Conservation (phyloP, 2,888 invertebrate species). For the Phania funesta region DNA sequence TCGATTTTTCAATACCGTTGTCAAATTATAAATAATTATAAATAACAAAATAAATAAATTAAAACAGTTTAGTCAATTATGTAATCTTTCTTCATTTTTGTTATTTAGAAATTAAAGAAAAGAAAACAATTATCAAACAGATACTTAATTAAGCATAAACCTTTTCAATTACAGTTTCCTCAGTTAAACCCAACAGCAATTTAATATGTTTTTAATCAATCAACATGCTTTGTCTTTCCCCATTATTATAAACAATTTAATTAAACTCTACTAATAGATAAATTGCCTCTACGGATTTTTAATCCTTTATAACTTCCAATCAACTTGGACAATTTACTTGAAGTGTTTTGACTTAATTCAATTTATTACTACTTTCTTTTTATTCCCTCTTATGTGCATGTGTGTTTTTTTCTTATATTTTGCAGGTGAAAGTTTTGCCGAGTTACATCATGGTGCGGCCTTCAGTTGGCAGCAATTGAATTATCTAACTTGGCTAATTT, state of each 20-base stretch:
- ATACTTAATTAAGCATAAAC: too few relatives aligned
- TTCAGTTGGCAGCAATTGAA: conserved; percentile 63
- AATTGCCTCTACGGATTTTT: conserved; percentile 6
- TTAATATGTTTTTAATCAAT: neutral
- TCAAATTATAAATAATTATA: too few relatives aligned
- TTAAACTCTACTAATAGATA: neutral
- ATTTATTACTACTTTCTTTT: conserved; percentile 26
- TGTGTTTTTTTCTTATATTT: conserved; percentile 19
- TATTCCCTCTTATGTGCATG: conserved; percentile 9
- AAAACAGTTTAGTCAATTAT: too few relatives aligned
- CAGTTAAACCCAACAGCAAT: too few relatives aligned
- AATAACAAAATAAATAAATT: too few relatives aligned
- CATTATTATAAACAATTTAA: neutral
- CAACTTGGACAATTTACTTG: conserved; percentile 33
- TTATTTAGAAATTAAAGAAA: too few relatives aligned
- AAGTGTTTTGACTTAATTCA: conserved; percentile 26
- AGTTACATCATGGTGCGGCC: conserved; percentile 82
- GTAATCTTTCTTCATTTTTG: too few relatives aligned
- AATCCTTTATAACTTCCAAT: conserved; percentile 7
- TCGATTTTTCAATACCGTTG: too few relatives aligned
- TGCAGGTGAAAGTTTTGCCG: conserved; percentile 84
- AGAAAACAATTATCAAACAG: too few relatives aligned
- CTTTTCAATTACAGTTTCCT: too few relatives aligned
- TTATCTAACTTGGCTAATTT: conserved; percentile 70
- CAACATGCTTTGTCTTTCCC: neutral